phyloP scores from a whole-genome alignment of 2,888 invertebrate species.

The Meteorus colon region DNA sequence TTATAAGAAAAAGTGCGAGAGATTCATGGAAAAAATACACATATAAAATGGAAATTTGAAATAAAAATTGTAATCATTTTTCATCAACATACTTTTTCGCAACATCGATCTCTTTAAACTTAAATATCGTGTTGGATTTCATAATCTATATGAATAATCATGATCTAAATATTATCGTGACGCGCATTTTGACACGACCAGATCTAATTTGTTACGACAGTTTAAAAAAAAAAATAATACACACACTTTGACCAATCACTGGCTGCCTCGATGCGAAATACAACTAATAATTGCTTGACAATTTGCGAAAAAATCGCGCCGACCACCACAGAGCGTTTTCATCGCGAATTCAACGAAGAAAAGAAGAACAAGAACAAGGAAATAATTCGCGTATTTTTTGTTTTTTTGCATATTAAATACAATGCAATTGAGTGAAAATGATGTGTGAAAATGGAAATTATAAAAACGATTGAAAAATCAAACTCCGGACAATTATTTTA shows the following conservation, averaged over 20 bases:
- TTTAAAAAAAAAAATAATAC: slow-evolving; percentile 57
- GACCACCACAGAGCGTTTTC: neutral
- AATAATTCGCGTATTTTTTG: neutral
- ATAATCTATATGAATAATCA: slow-evolving; percentile 3
- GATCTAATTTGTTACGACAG: slow-evolving; percentile 36
- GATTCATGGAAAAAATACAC: neutral
- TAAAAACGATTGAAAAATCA: slow-evolving; percentile 48
- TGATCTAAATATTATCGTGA: slow-evolving; percentile 2
- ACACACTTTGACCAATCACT: slow-evolving; percentile 70
- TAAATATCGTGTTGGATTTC: neutral
- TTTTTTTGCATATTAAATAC: neutral
- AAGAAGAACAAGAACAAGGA: neutral
- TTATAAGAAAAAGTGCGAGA: neutral
- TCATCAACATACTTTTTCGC: neutral
- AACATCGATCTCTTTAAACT: slow-evolving; percentile 1
- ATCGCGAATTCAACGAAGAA: slow-evolving; percentile 44
- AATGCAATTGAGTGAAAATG: slow-evolving; percentile 14
- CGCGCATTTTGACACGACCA: slow-evolving; percentile 11
- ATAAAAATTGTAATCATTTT: neutral
- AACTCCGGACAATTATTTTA: slow-evolving; percentile 33
- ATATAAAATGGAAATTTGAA: neutral
- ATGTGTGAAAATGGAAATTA: slow-evolving; percentile 32
- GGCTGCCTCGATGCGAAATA: slow-evolving; percentile 66
- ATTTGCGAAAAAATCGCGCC: slow-evolving; percentile 38
- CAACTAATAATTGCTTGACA: slow-evolving; percentile 55